These are phyloP conservation scores for Mola mola DNA, from an alignment of 2,113 vertebrate genomes.

Conservation along the genomic window DNA sequence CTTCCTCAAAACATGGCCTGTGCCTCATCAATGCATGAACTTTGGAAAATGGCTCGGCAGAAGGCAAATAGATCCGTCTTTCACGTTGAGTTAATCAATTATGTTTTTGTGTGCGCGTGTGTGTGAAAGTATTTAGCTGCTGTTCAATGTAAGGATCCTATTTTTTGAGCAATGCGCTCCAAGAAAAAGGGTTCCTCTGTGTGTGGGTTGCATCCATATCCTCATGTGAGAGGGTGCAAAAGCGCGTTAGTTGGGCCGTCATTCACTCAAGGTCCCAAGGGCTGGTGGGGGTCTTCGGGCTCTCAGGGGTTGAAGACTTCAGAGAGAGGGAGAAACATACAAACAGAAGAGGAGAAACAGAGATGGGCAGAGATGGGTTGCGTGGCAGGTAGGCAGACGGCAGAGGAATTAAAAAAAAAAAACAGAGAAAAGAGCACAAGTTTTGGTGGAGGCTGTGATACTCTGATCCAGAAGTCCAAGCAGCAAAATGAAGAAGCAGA, in stretches of 20 bases:
- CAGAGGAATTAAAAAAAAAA: slow-evolving; percentile 62
- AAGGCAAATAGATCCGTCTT: slow-evolving; percentile 68
- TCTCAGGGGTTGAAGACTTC: slow-evolving; percentile 84
- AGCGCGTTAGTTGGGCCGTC: slow-evolving; percentile 65
- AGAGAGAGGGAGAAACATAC: slow-evolving; percentile 79
- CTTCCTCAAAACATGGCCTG: slow-evolving; percentile 31
- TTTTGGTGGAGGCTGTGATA: slow-evolving; percentile 49
- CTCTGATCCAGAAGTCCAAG: slow-evolving; percentile 74
- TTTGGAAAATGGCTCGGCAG: slow-evolving; percentile 68
- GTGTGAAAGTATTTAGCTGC: slow-evolving; percentile 44
- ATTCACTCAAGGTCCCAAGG: slow-evolving; percentile 86
- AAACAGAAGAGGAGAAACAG: slow-evolving; percentile 82
- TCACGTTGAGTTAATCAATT: slow-evolving; percentile 45
- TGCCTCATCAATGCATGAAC: slow-evolving; percentile 45
- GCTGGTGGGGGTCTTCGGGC: slow-evolving; percentile 79
- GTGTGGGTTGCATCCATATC: slow-evolving; percentile 62
- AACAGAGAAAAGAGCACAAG: slow-evolving; percentile 60
- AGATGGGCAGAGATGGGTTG: slow-evolving; percentile 81
- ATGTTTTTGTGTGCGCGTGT: slow-evolving; percentile 44
- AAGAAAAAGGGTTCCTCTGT: slow-evolving; percentile 62
- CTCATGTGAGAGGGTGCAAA: slow-evolving; percentile 63
- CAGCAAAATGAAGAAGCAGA: slow-evolving; percentile 71
- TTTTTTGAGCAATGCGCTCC: slow-evolving; percentile 57
- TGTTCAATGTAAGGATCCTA: slow-evolving; percentile 44
- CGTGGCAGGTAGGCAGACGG: slow-evolving; percentile 66